Percentiles rank a stretch among this genome's conserved stretches.
These are phyloP conservation scores for Bujurquina vittata DNA, from an alignment of 2,113 vertebrate genomes.

Conservation along the genomic window DNA sequence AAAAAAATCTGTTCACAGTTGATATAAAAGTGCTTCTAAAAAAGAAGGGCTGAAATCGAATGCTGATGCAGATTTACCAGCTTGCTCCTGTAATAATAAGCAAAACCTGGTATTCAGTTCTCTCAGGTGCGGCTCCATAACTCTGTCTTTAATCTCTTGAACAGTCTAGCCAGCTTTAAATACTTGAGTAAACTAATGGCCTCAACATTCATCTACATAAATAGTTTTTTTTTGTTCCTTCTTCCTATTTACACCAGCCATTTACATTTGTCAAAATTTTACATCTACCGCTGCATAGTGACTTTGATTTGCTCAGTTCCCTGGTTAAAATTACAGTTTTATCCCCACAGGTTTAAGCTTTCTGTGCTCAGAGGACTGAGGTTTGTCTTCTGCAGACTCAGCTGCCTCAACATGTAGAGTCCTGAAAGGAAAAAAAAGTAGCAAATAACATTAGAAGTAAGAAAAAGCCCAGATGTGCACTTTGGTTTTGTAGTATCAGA, in stretches of 20 bases:
- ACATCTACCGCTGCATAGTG: not conserved
- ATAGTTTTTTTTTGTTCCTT: not conserved
- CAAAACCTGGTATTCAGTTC: not conserved
- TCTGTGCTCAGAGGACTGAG: not conserved
- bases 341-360: not conserved
- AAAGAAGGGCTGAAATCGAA: not conserved
- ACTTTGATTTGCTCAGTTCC: not conserved
- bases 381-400: not conserved
- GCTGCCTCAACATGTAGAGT: slow-evolving; percentile 53
- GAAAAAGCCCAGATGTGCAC: not conserved
- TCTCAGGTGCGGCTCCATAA: not conserved
- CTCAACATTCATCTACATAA: not conserved
- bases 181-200: not conserved
- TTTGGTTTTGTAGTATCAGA: not conserved
- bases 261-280: accelerated
- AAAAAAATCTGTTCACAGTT: slow-evolving; percentile 58
- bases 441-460: not conserved
- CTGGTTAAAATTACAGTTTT: slow-evolving; percentile 31
- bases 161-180: not conserved
- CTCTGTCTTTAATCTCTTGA: not conserved
- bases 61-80: not conserved
- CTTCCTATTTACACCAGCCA: not conserved
- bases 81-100: not conserved
- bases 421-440: slow-evolving; percentile 23
- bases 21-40: slow-evolving; percentile 62